Percentiles rank a stretch among this genome's conserved stretches.
Evolutionary conservation across 2,888 invertebrate species (phyloP).

Genomic region (Plebejus argus): DNA sequence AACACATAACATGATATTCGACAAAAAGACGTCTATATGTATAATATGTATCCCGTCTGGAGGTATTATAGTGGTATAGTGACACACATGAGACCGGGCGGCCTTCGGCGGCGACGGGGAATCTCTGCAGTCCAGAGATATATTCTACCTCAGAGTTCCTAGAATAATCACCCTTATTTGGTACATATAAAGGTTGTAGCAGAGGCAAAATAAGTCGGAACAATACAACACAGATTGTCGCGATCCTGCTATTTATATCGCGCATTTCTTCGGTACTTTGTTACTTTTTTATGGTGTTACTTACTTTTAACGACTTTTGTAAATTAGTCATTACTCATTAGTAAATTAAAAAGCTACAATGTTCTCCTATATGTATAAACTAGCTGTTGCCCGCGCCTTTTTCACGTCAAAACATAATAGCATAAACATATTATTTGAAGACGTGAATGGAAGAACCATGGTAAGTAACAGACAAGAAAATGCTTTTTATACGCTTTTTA

Average conservation of each 20-base stretch:
- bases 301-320: not conserved
- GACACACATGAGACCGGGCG: constrained; percentile 76
- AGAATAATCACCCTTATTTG: not conserved
- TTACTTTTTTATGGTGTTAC: not conserved
- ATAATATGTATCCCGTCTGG: constrained; percentile 45
- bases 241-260: constrained; percentile 22
- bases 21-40: not conserved
- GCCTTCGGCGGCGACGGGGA: constrained; percentile 70
- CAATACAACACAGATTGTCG: constrained; percentile 33
- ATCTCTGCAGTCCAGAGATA: constrained; percentile 40
- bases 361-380: too few species aligned
- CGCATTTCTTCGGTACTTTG: not conserved
- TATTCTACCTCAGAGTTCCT: not conserved
- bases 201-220: constrained; percentile 47
- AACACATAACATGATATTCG: not conserved
- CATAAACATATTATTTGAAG: too few species aligned
- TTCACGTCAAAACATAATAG: too few species aligned
- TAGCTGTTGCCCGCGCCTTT: too few species aligned
- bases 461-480: too few species aligned
- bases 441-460: too few species aligned
- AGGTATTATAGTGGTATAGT: constrained; percentile 75
- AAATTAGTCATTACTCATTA: not conserved
- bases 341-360: not conserved
- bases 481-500: too few species aligned
- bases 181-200: constrained; percentile 31